Evolutionary conservation across 2,888 invertebrate species (phyloP), one percentile per base, ranked within the genome.

Genomic region (Euproctis similis): DNA sequence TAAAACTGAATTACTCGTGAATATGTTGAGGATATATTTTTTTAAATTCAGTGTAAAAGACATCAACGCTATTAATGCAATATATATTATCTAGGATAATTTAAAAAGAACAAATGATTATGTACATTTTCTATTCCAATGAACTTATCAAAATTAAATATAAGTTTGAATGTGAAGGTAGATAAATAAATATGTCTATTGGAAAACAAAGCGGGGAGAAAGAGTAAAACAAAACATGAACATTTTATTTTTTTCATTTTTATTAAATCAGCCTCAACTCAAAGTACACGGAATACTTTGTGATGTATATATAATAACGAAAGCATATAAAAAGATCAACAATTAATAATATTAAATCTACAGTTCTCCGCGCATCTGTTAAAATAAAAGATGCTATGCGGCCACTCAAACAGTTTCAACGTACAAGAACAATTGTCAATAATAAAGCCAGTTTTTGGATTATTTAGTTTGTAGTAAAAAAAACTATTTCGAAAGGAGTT

Each of bases 241-340:
- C 54, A 64, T 67, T 72, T 65, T 53, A 59, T 47, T 48, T n/a
- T n/a, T n/a, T n/a, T n/a, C n/a, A n/a, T 61, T 59, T 72, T 77
- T 73, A 69, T 74, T 74, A 64, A 63, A 72, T 81, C 81, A 78
- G 81, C 78, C 81, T 81, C 80, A 74, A 68, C 58, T 60, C 66
- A 68, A 62, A 67, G 58, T 59, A 59, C 51, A 51, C 14, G 14
- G n/a, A 41, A 57, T 60, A 64, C 57, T 51, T 55, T 61, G 61
- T 61, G 59, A 66, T 42, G 40, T 39, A 71, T 53, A n/a, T n/a
- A 60, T 49, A 50, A 60, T 48, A 55, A 70, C 72, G n/a, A 80
- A 77, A 48, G 46, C 52, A 48, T 46, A 52, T 48, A 53, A 56
- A n/a, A 67, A 74, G 66, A 71, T 71, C 76, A 70, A 74, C 60